Percentiles rank a stretch among this genome's conserved stretches.
phyloP scores from a whole-genome alignment of 2,888 invertebrate species.

The Epsilonema sp. region DNA sequence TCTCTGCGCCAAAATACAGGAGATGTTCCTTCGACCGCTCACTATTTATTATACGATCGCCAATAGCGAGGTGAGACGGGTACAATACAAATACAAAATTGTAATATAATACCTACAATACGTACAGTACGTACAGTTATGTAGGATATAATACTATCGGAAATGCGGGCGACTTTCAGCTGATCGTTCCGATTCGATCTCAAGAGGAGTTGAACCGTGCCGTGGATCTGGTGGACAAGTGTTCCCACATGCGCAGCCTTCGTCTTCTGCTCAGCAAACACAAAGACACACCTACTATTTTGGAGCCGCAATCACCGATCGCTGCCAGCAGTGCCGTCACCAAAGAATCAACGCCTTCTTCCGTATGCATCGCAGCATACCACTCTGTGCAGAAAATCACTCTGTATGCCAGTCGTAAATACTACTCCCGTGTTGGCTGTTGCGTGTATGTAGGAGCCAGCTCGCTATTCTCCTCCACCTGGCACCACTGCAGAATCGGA shows the following conservation, averaged over 20 bases:
- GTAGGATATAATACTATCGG: too few species aligned
- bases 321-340: background rate
- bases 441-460: too few species aligned
- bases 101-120: too few species aligned
- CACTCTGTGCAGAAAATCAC: background rate
- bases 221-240: constrained; percentile 27
- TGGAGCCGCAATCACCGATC: background rate
- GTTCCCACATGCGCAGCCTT: constrained; percentile 22
- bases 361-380: background rate
- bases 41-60: constrained; percentile 22
- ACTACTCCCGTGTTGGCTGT: too few species aligned
- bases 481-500: background rate
- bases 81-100: too few species aligned
- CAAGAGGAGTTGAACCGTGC: constrained; percentile 29
- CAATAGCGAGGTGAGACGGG: constrained; percentile 27
- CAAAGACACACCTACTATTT: background rate
- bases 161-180: too few species aligned
- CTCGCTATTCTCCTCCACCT: background rate
- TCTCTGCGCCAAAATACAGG: constrained; percentile 20
- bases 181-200: constrained; percentile 25
- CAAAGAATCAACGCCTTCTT: background rate
- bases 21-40: constrained; percentile 21
- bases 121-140: background rate
- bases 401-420: too few species aligned
- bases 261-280: constrained; percentile 19